Conservation (phyloP, 2,797 vertebrate genomes). For the Anisognathus igniventris region DNA sequence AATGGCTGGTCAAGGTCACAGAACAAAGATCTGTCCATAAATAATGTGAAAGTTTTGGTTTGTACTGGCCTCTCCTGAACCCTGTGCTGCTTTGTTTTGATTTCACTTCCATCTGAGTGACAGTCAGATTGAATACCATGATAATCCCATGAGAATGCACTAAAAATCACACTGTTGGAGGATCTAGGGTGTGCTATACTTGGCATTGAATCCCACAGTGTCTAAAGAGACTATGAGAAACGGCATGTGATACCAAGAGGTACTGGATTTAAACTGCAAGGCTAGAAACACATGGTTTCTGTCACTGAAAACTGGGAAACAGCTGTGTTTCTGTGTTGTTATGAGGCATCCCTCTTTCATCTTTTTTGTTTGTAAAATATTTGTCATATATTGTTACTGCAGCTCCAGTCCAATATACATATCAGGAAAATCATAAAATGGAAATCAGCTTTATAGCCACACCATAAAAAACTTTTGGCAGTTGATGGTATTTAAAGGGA, state of each 20-base stretch:
- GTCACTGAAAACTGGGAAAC: background rate
- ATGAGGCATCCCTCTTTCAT: background rate
- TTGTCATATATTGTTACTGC: background rate
- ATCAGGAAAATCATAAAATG: background rate
- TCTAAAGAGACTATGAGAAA: background rate
- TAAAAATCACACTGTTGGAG: background rate
- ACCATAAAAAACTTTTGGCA: background rate
- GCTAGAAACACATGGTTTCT: background rate
- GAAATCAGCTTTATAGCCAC: background rate
- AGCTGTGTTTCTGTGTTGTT: background rate
- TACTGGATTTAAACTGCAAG: background rate
- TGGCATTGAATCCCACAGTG: background rate
- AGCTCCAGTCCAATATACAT: background rate
- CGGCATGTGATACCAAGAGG: background rate
- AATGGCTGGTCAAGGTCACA: constrained; percentile 17
- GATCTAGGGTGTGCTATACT: background rate
- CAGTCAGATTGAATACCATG: background rate
- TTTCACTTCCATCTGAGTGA: background rate
- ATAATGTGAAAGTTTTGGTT: background rate
- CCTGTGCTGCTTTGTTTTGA: background rate
- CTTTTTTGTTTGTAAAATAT: background rate
- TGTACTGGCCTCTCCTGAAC: background rate
- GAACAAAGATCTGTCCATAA: background rate
- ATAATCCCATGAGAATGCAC: background rate
- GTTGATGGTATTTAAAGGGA: background rate